These are phyloP conservation scores for Drosophila lowei DNA, from an alignment of 1,140 invertebrate genomes.

Conservation along the genomic window DNA sequence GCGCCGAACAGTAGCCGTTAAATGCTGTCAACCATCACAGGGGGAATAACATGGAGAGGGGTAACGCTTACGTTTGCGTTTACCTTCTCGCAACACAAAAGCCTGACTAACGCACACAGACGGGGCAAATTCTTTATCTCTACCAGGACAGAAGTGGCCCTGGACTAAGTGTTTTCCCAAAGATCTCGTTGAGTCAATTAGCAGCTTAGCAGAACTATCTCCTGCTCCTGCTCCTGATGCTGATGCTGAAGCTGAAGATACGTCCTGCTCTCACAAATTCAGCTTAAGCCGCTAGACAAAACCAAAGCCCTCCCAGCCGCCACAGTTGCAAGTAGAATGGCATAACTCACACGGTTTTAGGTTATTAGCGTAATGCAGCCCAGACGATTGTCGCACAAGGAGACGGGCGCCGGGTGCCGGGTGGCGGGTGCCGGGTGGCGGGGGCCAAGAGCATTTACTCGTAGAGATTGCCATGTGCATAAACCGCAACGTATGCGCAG, in stretches of 20 bases:
- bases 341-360: constrained; percentile 66
- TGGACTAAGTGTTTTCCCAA: background rate
- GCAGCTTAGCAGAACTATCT: constrained; percentile 12
- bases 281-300: constrained; percentile 15
- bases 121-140: constrained; percentile 11
- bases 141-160: background rate
- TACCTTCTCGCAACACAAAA: constrained; percentile 19
- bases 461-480: constrained; percentile 70
- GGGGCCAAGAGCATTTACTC: constrained; percentile 1
- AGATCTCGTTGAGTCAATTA: constrained; percentile 50
- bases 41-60: background rate
- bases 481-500: constrained; percentile 66
- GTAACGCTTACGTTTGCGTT: constrained; percentile 14
- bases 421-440: constrained; percentile 3
- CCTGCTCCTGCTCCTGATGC: background rate
- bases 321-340: constrained; percentile 37
- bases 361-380: constrained; percentile 78
- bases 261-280: constrained; percentile 19
- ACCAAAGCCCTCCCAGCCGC: background rate
- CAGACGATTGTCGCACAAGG: constrained; percentile 57
- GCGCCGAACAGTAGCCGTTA: constrained; percentile 59
- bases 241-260: background rate
- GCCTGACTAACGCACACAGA: constrained; percentile 6
- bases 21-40: constrained; percentile 35
- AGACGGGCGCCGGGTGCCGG: constrained; percentile 9